phyloP scores from a whole-genome alignment of 2,797 vertebrate genomes.

The Todus mexicanus region DNA sequence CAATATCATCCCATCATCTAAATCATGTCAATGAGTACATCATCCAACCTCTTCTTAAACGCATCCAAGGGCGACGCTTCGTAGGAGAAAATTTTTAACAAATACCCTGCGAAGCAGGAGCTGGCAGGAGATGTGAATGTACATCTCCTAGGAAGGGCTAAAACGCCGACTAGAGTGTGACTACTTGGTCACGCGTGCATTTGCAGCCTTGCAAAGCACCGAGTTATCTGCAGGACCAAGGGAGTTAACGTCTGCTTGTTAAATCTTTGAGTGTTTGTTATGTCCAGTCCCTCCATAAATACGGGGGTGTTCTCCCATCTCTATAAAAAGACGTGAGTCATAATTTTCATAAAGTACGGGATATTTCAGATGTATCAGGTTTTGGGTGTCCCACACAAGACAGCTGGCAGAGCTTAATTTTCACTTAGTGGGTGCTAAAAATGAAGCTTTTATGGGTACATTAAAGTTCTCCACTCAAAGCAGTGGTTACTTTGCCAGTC shows the following conservation, averaged over 20 bases:
- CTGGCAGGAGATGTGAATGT: not conserved
- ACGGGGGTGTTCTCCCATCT: not conserved
- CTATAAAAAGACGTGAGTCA: constrained; percentile 31
- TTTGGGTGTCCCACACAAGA: constrained; percentile 46
- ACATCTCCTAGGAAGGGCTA: not conserved
- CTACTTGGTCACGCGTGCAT: not conserved
- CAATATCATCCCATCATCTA: too few species aligned
- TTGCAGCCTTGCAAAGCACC: not conserved
- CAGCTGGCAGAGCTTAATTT: constrained; percentile 35
- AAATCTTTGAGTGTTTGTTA: not conserved
- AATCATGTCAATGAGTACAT: too few species aligned
- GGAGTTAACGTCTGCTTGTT: not conserved
- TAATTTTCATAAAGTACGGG: constrained; percentile 20
- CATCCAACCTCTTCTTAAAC: too few species aligned
- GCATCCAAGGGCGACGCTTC: not conserved
- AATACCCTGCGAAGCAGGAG: not conserved
- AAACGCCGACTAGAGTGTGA: not conserved
- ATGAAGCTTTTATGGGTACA: not conserved
- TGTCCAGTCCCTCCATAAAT: constrained; percentile 1
- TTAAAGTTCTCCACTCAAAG: not conserved
- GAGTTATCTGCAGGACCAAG: not conserved
- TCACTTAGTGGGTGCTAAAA: constrained; percentile 2
- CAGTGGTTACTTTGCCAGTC: not conserved
- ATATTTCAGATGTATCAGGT: constrained; percentile 17
- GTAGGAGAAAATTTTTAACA: not conserved